Base-by-base conservation (phyloP, 2,888 invertebrate genomes). In the Bombyx huttoni region DNA sequence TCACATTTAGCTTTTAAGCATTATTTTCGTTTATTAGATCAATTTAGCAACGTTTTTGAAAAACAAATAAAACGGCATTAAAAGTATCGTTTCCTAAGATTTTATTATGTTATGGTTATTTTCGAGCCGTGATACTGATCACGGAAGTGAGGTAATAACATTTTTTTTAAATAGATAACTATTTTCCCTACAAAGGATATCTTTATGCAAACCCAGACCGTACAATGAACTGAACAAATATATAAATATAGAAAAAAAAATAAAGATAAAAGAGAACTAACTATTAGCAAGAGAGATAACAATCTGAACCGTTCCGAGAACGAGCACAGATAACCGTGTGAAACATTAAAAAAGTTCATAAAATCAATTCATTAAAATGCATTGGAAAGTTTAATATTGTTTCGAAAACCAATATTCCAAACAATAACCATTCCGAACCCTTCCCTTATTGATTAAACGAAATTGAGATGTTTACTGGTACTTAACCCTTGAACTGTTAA, bases 381-480 rank as follows among this genome's bases (percentile, higher is more conserved):
- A 59, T 63, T 63, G 67, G 57, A 64, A 61, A 58, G 62, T 64
- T 63, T 58, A 24, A 24, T 24, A 65, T 65, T 70, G 59, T 62
- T 64, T 66, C 52, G 54, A 53, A 54, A 52, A 56, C 40, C 57
- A 56, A 55, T 68, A 60, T 61, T 24, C 62, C 54, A 59, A 56
- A 55, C 56, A 54, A 60, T 62, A 63, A 69, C 65, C 67, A 67
- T 70, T 65, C 56, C 54, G 67, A 73, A 74, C 81, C 76, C 75
- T 74, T 74, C 71, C 59, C 69, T 78, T 81, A 81, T 78, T 81
- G 77, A 75, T 40, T 40, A 40, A 75, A 66, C 62, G 58, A 67
- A 75, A 81, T 84, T 65, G 75, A 85, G 79, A 79, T 82, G 81
- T 83, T 84, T 81, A 74, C 74, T 75, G 68, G 73, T 66, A 77